Conservation (phyloP, 1,140 invertebrate genomes). For the Aphaenogaster rudis region DNA sequence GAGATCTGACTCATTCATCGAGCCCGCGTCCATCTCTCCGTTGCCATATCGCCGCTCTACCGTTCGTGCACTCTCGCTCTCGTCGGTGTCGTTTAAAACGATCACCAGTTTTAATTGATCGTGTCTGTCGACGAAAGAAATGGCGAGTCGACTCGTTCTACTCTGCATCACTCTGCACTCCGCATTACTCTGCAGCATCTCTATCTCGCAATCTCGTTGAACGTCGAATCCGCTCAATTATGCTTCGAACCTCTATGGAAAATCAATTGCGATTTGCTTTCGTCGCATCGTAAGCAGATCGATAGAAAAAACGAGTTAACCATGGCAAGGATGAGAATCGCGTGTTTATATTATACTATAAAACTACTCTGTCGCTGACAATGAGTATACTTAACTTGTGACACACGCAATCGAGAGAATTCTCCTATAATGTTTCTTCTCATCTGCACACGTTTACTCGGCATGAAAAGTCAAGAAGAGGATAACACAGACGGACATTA, state of each 20-base stretch:
- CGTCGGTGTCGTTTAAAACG: not conserved
- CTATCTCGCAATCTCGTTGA: not conserved
- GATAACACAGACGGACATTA: not conserved
- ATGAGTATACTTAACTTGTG: not conserved
- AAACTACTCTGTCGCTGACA: no score
- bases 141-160: not conserved
- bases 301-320: not conserved
- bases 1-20: conserved; percentile 52
- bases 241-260: not conserved
- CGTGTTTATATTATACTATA: not conserved
- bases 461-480: not conserved
- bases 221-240: not conserved
- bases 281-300: not conserved
- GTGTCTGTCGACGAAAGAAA: conserved; percentile 54
- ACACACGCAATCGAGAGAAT: not conserved
- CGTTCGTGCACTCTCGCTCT: not conserved
- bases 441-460: not conserved
- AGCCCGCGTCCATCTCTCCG: conserved; percentile 34
- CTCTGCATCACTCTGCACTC: not conserved
- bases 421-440: not conserved
- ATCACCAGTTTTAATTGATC: conserved; percentile 63
- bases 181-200: no score
- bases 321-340: not conserved
- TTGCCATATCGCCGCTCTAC: not conserved
- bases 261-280: not conserved